Percentiles rank a stretch among this genome's conserved stretches.
These are phyloP conservation scores for Allobates femoralis DNA, from an alignment of 2,797 vertebrate species.

Conservation along the genomic window DNA sequence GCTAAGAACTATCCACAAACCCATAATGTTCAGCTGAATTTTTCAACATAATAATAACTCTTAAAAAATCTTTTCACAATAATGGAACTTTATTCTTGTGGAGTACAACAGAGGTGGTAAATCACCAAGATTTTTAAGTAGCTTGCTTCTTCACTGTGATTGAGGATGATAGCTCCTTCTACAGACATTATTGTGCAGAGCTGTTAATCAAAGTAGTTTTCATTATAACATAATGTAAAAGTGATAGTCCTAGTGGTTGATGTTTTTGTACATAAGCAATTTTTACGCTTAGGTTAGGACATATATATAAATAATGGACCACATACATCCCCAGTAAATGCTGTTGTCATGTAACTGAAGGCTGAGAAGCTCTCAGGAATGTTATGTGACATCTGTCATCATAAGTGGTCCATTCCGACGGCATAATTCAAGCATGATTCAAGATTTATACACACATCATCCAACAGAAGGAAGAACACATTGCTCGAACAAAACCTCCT, in stretches of 20 bases:
- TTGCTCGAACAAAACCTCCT: constrained; percentile 26
- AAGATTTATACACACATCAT: constrained; percentile 30
- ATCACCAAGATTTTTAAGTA: not conserved
- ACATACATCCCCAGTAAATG: not conserved
- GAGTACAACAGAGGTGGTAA: no score
- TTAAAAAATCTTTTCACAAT: no score
- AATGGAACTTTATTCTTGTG: no score
- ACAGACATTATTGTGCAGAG: not conserved
- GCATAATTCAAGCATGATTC: not conserved
- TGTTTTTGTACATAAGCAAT: not conserved
- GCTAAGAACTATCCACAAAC: no score
- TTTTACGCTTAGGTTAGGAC: not conserved
- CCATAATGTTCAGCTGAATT: no score
- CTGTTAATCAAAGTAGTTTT: not conserved
- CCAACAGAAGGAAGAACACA: constrained; percentile 1
- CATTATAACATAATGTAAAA: not conserved
- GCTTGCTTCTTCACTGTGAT: not conserved
- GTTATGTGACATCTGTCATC: constrained; percentile 24
- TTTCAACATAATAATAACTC: no score
- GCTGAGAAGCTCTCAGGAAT: not conserved
- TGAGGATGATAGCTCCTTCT: not conserved
- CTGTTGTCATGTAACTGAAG: not conserved
- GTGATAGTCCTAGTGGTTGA: not conserved
- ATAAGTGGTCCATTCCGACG: constrained; percentile 10
- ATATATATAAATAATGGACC: not conserved